Percentiles rank a stretch among this genome's conserved stretches.
Evolutionary conservation across 1,140 invertebrate genomes (phyloP).

Genomic region (Bombus balteatus): DNA sequence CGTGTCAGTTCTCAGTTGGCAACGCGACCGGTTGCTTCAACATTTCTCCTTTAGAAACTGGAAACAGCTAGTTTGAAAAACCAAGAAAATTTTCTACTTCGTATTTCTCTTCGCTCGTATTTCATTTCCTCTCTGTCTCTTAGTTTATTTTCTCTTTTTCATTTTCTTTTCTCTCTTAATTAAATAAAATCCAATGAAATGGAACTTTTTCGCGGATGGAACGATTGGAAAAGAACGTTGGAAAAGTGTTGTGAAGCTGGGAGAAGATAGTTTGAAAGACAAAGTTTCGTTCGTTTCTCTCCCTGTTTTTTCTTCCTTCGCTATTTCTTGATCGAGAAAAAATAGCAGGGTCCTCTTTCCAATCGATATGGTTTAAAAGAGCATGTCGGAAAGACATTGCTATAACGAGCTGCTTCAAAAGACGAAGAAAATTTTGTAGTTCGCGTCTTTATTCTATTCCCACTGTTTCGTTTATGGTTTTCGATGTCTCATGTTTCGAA

Average conservation of each 20-base stretch:
- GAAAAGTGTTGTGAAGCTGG: conserved; percentile 2
- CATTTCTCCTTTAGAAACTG: not conserved
- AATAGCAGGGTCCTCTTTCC: too few relatives aligned
- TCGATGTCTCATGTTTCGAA: too few relatives aligned
- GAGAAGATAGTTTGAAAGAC: too few relatives aligned
- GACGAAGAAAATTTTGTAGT: too few relatives aligned
- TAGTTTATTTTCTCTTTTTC: not conserved
- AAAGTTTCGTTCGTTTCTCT: too few relatives aligned
- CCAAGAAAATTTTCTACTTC: not conserved
- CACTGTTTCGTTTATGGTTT: too few relatives aligned
- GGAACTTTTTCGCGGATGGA: not conserved
- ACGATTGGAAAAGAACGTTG: not conserved
- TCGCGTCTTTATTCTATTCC: too few relatives aligned
- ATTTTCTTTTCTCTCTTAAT: not conserved
- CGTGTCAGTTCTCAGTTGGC: not conserved
- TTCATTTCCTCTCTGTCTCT: not conserved
- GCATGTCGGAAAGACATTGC: too few relatives aligned
- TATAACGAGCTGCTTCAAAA: too few relatives aligned
- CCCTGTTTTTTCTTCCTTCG: too few relatives aligned
- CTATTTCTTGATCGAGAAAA: too few relatives aligned
- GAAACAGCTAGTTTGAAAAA: not conserved
- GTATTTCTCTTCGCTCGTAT: not conserved
- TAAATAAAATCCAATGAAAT: not conserved
- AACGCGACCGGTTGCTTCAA: conserved; percentile 16
- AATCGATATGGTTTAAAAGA: too few relatives aligned